These are phyloP conservation scores for Hiodon tergisus DNA, from an alignment of 2,113 vertebrate genomes.

Conservation along the genomic window DNA sequence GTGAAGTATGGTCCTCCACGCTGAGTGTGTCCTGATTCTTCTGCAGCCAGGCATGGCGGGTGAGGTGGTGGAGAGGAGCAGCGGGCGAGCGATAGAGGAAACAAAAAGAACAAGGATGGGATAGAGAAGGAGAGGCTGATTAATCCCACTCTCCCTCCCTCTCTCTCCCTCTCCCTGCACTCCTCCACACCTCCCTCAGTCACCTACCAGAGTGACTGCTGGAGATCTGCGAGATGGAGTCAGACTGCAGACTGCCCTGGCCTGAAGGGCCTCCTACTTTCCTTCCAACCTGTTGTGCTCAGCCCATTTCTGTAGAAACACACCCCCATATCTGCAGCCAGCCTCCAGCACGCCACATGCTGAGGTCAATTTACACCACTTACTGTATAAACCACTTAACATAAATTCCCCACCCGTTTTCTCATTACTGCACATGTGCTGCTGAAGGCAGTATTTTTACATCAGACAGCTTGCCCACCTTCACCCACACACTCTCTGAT, in stretches of 20 bases:
- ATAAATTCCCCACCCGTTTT: too few species aligned
- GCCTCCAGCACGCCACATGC: not conserved
- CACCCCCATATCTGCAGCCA: too few species aligned
- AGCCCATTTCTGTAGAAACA: not conserved
- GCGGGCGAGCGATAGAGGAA: not conserved
- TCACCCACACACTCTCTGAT: too few species aligned
- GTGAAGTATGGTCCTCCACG: conserved; percentile 1
- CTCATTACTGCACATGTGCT: too few species aligned
- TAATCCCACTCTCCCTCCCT: conserved; percentile 9
- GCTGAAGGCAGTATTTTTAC: not conserved
- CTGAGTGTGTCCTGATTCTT: conserved; percentile 18
- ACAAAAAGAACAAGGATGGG: conserved; percentile 2
- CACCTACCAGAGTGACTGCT: conserved; percentile 13
- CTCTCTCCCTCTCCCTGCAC: not conserved
- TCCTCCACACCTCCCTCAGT: conserved; percentile 8
- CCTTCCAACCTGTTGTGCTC: not conserved
- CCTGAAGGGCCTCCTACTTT: not conserved
- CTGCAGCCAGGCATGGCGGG: not conserved
- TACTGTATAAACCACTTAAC: too few species aligned
- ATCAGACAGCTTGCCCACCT: too few species aligned
- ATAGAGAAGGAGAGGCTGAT: conserved; percentile 16
- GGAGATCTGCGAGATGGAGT: not conserved
- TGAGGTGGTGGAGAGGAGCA: not conserved
- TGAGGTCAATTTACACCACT: not conserved
- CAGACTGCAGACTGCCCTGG: not conserved